These are phyloP conservation scores for Diprion similis DNA, from an alignment of 1,140 invertebrate genomes.

Conservation along the genomic window DNA sequence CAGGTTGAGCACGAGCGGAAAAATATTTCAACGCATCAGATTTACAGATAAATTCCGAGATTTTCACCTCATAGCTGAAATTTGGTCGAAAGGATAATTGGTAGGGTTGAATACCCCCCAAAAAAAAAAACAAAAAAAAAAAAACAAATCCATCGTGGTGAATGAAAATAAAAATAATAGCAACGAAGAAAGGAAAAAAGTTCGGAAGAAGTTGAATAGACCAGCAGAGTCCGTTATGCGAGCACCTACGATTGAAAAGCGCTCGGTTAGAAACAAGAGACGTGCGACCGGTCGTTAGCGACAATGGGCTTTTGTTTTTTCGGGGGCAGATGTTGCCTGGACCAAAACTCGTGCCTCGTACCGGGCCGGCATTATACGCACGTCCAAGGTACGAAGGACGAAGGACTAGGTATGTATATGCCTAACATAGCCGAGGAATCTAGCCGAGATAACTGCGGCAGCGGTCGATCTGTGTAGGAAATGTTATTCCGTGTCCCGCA, in stretches of 20 bases:
- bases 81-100: neutral
- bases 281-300: constrained; percentile 61
- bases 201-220: constrained; percentile 33
- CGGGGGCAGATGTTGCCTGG: constrained; percentile 60
- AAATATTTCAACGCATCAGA: neutral
- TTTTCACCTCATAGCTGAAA: neutral
- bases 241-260: constrained; percentile 62
- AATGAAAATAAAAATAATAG: neutral
- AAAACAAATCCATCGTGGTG: neutral
- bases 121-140: constrained; percentile 23
- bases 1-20: too few species aligned
- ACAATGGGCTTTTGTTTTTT: constrained; percentile 65
- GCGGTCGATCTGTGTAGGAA: neutral
- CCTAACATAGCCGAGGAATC: constrained; percentile 25
- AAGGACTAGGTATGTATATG: constrained; percentile 5
- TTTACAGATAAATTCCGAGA: neutral
- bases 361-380: constrained; percentile 31
- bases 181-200: constrained; percentile 23
- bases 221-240: constrained; percentile 54
- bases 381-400: neutral
- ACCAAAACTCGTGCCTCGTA: constrained; percentile 37
- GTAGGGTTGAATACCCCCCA: neutral
- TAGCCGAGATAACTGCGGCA: constrained; percentile 21
- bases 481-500: neutral
- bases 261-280: constrained; percentile 64